Conservation (phyloP, 2,888 invertebrate genomes). For the Cheilosia variabilis region DNA sequence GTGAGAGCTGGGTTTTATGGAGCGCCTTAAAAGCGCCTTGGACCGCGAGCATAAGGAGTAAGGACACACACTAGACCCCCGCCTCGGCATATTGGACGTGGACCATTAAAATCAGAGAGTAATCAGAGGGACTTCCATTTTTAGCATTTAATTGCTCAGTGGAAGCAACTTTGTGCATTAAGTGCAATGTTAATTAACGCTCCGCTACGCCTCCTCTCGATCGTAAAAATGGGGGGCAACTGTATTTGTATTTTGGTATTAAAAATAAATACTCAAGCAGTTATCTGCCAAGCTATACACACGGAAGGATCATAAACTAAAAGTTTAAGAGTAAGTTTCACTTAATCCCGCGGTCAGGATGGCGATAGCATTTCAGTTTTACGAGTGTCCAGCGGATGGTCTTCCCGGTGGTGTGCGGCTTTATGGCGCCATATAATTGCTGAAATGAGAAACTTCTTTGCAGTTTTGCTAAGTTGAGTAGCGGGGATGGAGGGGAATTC, state of each 20-base stretch:
- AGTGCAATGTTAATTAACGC: conserved; percentile 71
- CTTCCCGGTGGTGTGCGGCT: conserved; percentile 40
- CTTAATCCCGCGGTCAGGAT: conserved; percentile 45
- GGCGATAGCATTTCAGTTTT: conserved; percentile 43
- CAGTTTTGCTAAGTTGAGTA: conserved; percentile 4
- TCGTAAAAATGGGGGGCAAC: conserved; percentile 23
- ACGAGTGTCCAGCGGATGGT: conserved; percentile 63
- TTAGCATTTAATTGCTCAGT: conserved; percentile 47
- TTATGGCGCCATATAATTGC: conserved; percentile 50
- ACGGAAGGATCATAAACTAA: conserved; percentile 51
- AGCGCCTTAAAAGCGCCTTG: conserved; percentile 15
- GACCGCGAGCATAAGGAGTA: background rate
- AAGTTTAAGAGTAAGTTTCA: conserved; percentile 47
- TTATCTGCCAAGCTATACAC: conserved; percentile 31
- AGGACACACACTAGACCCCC: background rate
- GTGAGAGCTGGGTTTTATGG: conserved; percentile 13
- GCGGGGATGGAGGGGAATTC: conserved; percentile 1
- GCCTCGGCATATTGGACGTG: background rate
- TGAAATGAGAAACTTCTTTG: conserved; percentile 47
- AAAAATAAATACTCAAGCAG: conserved; percentile 27
- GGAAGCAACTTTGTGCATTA: conserved; percentile 59
- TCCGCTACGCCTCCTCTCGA: background rate
- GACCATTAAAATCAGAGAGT: conserved; percentile 56
- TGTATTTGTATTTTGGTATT: conserved; percentile 2
- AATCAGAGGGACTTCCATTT: conserved; percentile 64